These are phyloP conservation scores for Anolis sagrei DNA, from an alignment of 2,113 vertebrate species.

Conservation along the genomic window DNA sequence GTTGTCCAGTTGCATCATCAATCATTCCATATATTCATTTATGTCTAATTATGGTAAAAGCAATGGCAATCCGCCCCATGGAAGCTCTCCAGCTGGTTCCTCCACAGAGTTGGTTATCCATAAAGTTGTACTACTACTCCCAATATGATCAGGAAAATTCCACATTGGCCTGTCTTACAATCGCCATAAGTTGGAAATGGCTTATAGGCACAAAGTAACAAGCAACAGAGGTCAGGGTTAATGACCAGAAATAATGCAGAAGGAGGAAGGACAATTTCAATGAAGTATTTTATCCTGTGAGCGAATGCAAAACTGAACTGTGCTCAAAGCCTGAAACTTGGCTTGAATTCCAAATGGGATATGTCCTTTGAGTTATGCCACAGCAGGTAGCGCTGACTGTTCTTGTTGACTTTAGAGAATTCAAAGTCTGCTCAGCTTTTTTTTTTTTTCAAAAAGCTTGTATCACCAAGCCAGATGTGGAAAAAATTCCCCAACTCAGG, in stretches of 20 bases:
- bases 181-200: no score
- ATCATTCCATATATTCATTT: no score
- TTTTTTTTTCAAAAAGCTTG: not conserved
- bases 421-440: slow-evolving; percentile 36
- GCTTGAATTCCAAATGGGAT: not conserved
- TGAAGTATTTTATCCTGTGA: not conserved
- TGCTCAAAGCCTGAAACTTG: not conserved
- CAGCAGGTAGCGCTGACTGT: not conserved
- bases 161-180: no score
- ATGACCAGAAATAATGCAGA: not conserved
- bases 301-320: accelerated
- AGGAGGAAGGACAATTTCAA: not conserved
- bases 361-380: not conserved
- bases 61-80: not conserved
- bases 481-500: slow-evolving; percentile 13
- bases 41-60: no score
- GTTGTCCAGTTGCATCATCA: no score
- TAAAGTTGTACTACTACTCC: no score
- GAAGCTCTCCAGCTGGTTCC: not conserved
- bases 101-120: no score
- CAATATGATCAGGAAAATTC: no score
- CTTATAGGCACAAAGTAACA: no score
- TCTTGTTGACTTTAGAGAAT: not conserved
- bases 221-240: not conserved
- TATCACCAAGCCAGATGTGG: slow-evolving; percentile 37